A percentile compares a stretch with the other conserved stretches of the same genome.
phyloP scores from a whole-genome alignment of 2,797 vertebrate genomes.

The Tinamus major region DNA sequence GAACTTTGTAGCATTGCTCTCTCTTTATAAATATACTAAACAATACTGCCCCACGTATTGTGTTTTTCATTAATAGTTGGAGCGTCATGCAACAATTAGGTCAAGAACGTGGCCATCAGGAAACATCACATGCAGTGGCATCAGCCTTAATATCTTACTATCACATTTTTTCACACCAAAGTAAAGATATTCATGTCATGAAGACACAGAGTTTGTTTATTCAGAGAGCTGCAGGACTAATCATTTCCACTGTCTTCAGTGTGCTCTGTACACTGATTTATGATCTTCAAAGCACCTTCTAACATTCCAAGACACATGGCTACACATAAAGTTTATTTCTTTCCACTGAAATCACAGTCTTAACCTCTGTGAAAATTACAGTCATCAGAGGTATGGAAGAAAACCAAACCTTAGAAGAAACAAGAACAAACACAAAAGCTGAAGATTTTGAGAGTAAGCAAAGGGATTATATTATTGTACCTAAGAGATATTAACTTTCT shows the following conservation, averaged over 20 bases:
- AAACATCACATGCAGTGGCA: not conserved
- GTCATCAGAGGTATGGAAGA: not conserved
- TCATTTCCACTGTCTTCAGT: not conserved
- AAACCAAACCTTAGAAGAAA: not conserved
- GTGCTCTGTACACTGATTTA: not conserved
- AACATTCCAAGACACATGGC: not conserved
- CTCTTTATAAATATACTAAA: not conserved
- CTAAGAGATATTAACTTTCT: not conserved
- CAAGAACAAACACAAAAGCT: not conserved
- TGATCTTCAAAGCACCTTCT: not conserved
- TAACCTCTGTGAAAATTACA: not conserved
- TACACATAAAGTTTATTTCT: not conserved
- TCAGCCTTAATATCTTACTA: not conserved
- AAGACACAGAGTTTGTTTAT: not conserved
- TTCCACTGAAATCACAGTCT: not conserved
- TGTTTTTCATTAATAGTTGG: not conserved
- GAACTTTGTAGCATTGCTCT: not conserved
- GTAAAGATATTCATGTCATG: not conserved
- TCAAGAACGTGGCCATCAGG: not conserved
- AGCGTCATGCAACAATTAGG: rapidly evolving
- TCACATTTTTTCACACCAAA: not conserved
- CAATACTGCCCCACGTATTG: no score
- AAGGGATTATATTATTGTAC: not conserved
- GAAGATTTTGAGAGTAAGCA: not conserved
- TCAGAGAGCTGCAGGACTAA: not conserved